phyloP scores from a whole-genome alignment of 2,888 invertebrate genomes.

The Ditylenchus weischeri region DNA sequence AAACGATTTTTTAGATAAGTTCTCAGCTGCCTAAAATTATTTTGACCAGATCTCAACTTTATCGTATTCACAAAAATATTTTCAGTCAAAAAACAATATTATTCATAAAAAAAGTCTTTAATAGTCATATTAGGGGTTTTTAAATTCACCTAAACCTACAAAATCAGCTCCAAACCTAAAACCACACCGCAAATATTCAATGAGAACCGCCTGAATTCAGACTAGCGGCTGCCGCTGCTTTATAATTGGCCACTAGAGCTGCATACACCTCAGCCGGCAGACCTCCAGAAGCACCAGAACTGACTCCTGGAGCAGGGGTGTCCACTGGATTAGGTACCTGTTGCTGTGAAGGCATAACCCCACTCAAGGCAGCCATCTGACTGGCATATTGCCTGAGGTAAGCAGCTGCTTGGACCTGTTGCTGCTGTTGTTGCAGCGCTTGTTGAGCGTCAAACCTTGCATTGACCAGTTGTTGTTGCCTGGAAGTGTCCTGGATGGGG shows the following conservation, averaged over 20 bases:
- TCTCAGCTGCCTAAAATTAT: no score
- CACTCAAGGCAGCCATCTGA: slow-evolving; percentile 4
- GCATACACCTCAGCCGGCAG: not conserved
- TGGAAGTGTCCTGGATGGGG: not conserved
- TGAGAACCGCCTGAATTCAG: not conserved
- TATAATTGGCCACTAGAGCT: not conserved
- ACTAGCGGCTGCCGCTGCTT: slow-evolving; percentile 10
- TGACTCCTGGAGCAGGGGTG: not conserved
- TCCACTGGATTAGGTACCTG: not conserved
- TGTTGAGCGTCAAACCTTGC: not conserved
- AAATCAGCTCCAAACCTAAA: no score
- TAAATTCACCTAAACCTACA: no score
- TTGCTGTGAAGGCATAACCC: not conserved
- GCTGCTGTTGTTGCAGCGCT: slow-evolving; percentile 18
- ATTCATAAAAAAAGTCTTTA: no score
- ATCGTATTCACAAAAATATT: no score
- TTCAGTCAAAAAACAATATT: no score
- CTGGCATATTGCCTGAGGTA: not conserved
- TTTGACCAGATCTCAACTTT: no score
- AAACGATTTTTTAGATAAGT: no score
- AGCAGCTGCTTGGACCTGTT: slow-evolving; percentile 1
- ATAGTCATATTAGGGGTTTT: no score
- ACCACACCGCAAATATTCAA: no score
- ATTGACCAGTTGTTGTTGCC: slow-evolving; percentile 4
- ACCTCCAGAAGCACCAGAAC: not conserved